These are phyloP conservation scores for Sipha maydis DNA, from an alignment of 2,888 invertebrate genomes.

Conservation along the genomic window DNA sequence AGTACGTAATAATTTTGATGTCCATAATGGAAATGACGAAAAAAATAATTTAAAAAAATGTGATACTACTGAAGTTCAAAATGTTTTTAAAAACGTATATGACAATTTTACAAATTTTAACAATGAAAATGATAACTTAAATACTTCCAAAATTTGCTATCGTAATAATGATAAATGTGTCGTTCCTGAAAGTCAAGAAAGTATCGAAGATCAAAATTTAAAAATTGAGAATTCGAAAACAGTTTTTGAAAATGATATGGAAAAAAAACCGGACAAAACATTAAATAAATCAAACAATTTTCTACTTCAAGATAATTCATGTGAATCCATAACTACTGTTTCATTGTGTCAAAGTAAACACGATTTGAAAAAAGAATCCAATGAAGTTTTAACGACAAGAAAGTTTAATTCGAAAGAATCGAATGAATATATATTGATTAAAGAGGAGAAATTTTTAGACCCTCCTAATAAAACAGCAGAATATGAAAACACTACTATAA, in stretches of 20 bases:
- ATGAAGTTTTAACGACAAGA: neutral
- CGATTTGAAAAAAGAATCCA: neutral
- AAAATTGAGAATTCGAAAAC: neutral
- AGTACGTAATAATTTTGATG: neutral
- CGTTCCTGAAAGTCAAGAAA: neutral
- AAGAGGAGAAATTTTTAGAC: neutral
- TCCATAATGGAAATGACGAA: neutral
- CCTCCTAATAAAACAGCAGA: neutral
- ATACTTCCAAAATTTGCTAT: neutral
- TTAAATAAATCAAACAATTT: neutral
- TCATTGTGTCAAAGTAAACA: neutral
- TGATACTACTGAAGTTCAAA: neutral
- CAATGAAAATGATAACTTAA: neutral
- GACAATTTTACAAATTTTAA: conserved; percentile 25
- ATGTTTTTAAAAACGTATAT: conserved; percentile 25
- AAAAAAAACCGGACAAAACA: neutral
- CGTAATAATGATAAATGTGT: neutral
- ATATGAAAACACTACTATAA: neutral
- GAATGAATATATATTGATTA: neutral
- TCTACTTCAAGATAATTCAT: conserved; percentile 21
- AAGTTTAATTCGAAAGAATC: neutral
- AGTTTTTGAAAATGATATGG: neutral
- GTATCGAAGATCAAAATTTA: neutral
- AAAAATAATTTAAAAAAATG: conserved; percentile 1
- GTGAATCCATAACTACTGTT: neutral